A percentile compares a stretch with the other conserved stretches of the same genome.
phyloP scores from a whole-genome alignment of 2,888 invertebrate species.

The Epirrhoe tristata region DNA sequence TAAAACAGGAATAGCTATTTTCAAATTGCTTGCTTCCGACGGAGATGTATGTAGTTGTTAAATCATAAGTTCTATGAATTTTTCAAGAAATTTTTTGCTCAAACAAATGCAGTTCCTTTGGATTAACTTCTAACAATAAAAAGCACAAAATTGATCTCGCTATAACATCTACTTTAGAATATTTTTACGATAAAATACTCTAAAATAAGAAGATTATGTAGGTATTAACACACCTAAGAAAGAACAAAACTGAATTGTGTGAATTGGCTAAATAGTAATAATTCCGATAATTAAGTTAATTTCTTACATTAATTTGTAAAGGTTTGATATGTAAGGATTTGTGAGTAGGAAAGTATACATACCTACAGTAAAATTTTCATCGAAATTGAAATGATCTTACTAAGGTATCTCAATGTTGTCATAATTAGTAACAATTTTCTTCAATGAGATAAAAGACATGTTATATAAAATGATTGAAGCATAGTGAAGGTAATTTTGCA shows the following conservation, averaged over 20 bases:
- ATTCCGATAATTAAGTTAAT: not conserved
- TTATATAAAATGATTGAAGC: conserved; percentile 35
- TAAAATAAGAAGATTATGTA: conserved; percentile 5
- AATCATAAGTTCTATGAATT: conserved; percentile 7
- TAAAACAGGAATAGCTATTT: conserved; percentile 14
- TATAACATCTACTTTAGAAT: conserved; percentile 19
- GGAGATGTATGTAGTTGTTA: not conserved
- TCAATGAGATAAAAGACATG: conserved; percentile 28
- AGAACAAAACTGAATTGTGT: conserved; percentile 3
- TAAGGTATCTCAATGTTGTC: conserved; percentile 2
- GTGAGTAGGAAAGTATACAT: conserved; percentile 9
- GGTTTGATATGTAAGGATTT: conserved; percentile 20
- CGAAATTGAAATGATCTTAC: conserved; percentile 4
- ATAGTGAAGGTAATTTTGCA: conserved; percentile 49
- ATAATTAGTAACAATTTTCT: conserved; percentile 9
- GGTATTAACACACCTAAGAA: not conserved
- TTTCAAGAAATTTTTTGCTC: conserved; percentile 20
- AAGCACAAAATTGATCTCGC: conserved; percentile 32
- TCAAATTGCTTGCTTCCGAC: conserved; percentile 7
- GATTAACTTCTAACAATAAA: conserved; percentile 1
- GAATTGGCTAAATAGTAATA: conserved; percentile 12
- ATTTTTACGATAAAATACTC: conserved; percentile 13
- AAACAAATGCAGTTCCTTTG: conserved; percentile 21
- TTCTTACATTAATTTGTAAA: conserved; percentile 17
- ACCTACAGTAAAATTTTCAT: conserved; percentile 2